Evolutionary conservation across 2,113 vertebrate species (phyloP).

Genomic region (Empidonax traillii): DNA sequence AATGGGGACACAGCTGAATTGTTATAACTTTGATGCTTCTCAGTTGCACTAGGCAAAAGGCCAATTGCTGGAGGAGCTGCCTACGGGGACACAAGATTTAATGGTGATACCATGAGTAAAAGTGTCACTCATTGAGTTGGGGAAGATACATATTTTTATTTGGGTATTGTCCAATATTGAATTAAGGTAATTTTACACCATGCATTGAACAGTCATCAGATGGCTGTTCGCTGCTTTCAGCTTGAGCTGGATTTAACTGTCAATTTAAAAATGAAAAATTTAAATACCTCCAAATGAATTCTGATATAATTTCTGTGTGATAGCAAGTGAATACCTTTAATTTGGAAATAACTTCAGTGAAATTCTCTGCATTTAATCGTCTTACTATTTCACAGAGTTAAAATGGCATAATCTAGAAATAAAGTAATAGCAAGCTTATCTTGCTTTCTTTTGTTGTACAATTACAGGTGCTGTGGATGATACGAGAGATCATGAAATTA

Average conservation of each 20-base stretch:
- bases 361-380: neutral
- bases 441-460: neutral
- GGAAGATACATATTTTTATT: neutral
- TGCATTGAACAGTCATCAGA: neutral
- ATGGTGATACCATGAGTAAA: neutral
- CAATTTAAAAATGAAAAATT: neutral
- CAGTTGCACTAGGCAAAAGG: conserved; percentile 6
- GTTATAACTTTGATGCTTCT: neutral
- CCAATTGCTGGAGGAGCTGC: neutral
- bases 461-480: neutral
- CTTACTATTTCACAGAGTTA: neutral
- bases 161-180: conserved; percentile 6
- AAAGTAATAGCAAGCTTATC: neutral
- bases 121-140: neutral
- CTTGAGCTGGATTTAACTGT: neutral
- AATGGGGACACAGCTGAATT: neutral
- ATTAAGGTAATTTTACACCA: conserved; percentile 16
- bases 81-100: neutral
- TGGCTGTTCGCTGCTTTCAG: neutral
- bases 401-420: neutral
- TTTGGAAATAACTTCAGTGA: neutral
- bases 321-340: neutral
- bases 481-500: neutral
- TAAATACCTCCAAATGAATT: conserved; percentile 1
- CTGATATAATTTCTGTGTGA: neutral